These are phyloP conservation scores for Suillia variegata DNA, from an alignment of 2,888 invertebrate genomes.

Conservation along the genomic window DNA sequence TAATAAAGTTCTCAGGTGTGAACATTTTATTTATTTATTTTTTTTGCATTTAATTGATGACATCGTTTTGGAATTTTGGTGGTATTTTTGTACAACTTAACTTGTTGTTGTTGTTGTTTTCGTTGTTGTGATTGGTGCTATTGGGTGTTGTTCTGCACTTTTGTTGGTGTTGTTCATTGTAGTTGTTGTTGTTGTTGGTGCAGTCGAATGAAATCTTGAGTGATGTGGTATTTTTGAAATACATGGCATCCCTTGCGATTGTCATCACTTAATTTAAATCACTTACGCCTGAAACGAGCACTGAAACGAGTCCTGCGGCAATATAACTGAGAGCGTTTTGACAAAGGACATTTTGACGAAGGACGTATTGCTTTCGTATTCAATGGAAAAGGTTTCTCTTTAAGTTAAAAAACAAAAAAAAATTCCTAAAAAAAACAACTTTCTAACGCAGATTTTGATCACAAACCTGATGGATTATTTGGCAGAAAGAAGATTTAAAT, in stretches of 20 bases:
- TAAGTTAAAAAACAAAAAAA: too few relatives aligned
- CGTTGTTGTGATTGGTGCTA: neutral
- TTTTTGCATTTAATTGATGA: slow-evolving; percentile 59
- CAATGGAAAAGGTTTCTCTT: too few relatives aligned
- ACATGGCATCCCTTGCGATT: slow-evolving; percentile 17
- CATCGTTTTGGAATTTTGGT: slow-evolving; percentile 59
- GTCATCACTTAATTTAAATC: slow-evolving; percentile 32
- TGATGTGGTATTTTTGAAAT: slow-evolving; percentile 21
- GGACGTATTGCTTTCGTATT: neutral
- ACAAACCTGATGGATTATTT: too few relatives aligned
- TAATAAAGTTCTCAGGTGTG: slow-evolving; percentile 62
- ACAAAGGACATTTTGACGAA: neutral
- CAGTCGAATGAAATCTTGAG: slow-evolving; percentile 19
- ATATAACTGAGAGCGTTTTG: neutral
- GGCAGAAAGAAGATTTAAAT: too few relatives aligned
- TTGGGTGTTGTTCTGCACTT: slow-evolving; percentile 10
- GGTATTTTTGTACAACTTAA: slow-evolving; percentile 46
- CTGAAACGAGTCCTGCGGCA: too few relatives aligned
- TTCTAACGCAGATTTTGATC: too few relatives aligned
- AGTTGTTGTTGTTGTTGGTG: slow-evolving; percentile 11
- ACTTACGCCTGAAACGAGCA: too few relatives aligned
- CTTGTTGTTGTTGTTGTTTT: slow-evolving; percentile 27
- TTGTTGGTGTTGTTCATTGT: neutral
- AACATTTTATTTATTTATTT: slow-evolving; percentile 51
- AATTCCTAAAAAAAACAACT: too few relatives aligned